Evolutionary conservation across 64 coral and sea anemone species (phyloP), one percentile per base, ranked within the genome.

Genomic region (Catalaphyllia jardinei): DNA sequence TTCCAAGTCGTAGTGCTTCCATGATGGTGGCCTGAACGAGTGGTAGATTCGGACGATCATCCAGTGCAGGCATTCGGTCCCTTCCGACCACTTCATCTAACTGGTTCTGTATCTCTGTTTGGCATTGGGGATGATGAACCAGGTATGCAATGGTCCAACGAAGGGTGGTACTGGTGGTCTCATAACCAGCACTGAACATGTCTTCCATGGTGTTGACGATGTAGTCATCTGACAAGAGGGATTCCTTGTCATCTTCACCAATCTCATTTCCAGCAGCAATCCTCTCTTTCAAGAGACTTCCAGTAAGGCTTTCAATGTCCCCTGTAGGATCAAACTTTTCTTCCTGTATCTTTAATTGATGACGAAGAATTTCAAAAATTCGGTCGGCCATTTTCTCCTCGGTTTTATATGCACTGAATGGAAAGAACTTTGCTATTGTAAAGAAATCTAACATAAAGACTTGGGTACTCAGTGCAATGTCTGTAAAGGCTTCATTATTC

Each of bases 1-100:
- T 67, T 8, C 63, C 86, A 25, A 80, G 84, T 88, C 39, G 74
- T 8, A 79, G 76, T 1, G 77, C 57, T 89, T 89, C 87, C 75
- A 91, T 39, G 13, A 91, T 76, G 16, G 72, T 85, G 62, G 89
- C 89, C 18, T 86, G 80, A 10, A 91, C 17, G 35, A 91, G 69
- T 29, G 79, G 67, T 1, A 91, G 60, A 12, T 86, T 24, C 35
- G 80, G 67, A n/a, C 71, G 63, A 67, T 67, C 63, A 67, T 67
- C 63, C 8, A 67, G 24, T 0, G 6, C 24, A 1, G 63, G 63
- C 63, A 67, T n/a, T n/a, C 63, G 63, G 24, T 87, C 69, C 24
- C 16, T 35, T 24, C 71, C 86, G 59, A 87, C 72, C 25, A 86
- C 82, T 72, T 87, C 46, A 27, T 87, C 86, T 55, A 87, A 29